Conservation (phyloP, 2,888 invertebrate genomes). For the Caenorhabditis sulstoni region DNA sequence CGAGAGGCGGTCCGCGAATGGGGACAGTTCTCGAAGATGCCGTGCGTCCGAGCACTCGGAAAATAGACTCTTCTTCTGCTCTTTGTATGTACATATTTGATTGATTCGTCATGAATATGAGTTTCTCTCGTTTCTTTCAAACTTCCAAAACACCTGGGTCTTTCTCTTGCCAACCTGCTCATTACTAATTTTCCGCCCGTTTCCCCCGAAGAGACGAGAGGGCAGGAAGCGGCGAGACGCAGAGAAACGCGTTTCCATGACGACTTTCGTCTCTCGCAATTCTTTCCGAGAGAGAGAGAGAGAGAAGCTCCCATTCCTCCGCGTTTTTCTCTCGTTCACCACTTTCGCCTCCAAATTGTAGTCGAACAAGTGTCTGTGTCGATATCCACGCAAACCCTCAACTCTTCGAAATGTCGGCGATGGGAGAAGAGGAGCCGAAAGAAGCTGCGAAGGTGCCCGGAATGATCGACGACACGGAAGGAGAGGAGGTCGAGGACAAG, state of each 20-base stretch:
- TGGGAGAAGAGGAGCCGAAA: constrained; percentile 25
- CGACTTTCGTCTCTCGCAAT: constrained; percentile 19
- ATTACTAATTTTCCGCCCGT: constrained; percentile 17
- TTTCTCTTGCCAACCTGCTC: constrained; percentile 14
- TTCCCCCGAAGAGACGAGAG: not conserved
- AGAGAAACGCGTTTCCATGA: constrained; percentile 29
- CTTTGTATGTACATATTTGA: not conserved
- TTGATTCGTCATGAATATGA: not conserved
- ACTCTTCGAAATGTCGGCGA: constrained; percentile 5
- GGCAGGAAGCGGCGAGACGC: not conserved
- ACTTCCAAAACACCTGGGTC: not conserved
- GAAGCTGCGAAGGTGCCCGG: constrained; percentile 5
- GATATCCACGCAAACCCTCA: not conserved
- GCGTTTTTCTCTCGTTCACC: constrained; percentile 2
- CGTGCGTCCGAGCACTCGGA: not conserved
- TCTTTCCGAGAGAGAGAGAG: constrained; percentile 7
- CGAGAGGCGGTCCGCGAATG: constrained; percentile 10
- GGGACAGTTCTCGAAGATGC: constrained; percentile 17
- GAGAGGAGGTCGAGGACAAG: constrained; percentile 41
- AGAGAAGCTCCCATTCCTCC: not conserved
- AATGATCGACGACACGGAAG: constrained; percentile 33
- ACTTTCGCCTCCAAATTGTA: not conserved
- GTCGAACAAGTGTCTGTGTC: no score
- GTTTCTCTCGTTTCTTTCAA: not conserved
- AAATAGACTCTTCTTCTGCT: not conserved